These are phyloP conservation scores for Drosophila bunnanda DNA, from an alignment of 2,888 invertebrate genomes.

Conservation along the genomic window DNA sequence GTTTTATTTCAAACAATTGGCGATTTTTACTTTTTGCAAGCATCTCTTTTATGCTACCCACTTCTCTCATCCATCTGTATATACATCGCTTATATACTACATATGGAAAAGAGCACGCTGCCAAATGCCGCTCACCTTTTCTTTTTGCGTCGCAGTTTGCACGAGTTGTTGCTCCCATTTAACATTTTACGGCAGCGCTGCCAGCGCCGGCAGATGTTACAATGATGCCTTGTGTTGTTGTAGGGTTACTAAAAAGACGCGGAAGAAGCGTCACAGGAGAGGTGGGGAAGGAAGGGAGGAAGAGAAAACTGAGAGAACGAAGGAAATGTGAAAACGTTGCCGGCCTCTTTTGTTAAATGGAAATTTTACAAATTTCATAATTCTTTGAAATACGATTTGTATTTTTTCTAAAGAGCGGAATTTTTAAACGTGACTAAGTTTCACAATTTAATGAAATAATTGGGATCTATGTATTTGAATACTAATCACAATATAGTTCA, in stretches of 20 bases:
- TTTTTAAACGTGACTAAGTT: neutral
- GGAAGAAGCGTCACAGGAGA: constrained; percentile 24
- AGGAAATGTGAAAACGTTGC: constrained; percentile 3
- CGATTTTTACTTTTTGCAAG: constrained; percentile 64
- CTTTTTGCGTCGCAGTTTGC: constrained; percentile 73
- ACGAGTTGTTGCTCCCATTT: constrained; percentile 77
- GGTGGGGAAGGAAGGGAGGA: neutral
- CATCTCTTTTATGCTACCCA: constrained; percentile 58
- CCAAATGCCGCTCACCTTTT: constrained; percentile 67
- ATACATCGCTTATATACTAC: constrained; percentile 28
- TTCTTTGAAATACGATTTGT: neutral
- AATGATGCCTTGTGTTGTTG: constrained; percentile 44
- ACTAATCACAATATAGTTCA: neutral
- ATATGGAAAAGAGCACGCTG: constrained; percentile 52
- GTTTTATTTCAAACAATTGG: constrained; percentile 72
- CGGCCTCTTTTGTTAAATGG: constrained; percentile 18
- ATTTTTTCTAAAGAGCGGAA: neutral
- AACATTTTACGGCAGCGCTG: constrained; percentile 53
- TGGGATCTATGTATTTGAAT: neutral
- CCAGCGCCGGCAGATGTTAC: constrained; percentile 63
- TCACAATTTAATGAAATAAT: neutral
- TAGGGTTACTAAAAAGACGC: constrained; percentile 54
- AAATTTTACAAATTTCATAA: constrained; percentile 20
- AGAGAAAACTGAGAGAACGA: neutral
- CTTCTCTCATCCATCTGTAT: constrained; percentile 55